phyloP scores from a whole-genome alignment of 2,113 vertebrate species.

The Murina feae region DNA sequence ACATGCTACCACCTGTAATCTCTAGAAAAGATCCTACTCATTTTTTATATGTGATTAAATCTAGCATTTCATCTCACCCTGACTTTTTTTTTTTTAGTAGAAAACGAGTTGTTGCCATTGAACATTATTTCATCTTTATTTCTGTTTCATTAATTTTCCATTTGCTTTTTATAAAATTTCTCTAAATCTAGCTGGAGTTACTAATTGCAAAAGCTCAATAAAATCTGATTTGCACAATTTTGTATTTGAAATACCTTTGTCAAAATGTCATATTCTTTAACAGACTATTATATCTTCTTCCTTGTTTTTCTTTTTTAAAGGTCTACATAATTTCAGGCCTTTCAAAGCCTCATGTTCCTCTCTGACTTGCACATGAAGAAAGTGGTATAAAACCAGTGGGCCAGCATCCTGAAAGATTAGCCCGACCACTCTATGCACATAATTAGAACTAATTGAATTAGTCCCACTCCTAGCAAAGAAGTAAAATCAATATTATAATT shows the following conservation, averaged over 20 bases:
- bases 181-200: not conserved
- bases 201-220: constrained; percentile 16
- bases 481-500: constrained; percentile 75
- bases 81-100: not conserved
- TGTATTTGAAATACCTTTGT: not conserved
- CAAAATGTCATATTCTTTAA: constrained; percentile 15
- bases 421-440: constrained; percentile 33
- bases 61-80: not conserved
- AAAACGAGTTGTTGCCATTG: not conserved
- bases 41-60: constrained; percentile 1
- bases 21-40: not conserved
- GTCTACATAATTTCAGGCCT: not conserved
- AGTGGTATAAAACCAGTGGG: constrained; percentile 64
- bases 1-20: not conserved
- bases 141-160: constrained; percentile 21
- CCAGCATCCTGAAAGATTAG: constrained; percentile 71
- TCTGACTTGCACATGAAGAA: constrained; percentile 31
- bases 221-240: constrained; percentile 42
- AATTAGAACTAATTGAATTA: constrained; percentile 79
- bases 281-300: not conserved
- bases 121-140: not conserved
- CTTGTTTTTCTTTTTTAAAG: constrained; percentile 45
- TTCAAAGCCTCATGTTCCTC: not conserved
- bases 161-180: not conserved
- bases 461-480: constrained; percentile 62